phyloP scores from a whole-genome alignment of 2,113 vertebrate genomes.

The Macrotus californicus region DNA sequence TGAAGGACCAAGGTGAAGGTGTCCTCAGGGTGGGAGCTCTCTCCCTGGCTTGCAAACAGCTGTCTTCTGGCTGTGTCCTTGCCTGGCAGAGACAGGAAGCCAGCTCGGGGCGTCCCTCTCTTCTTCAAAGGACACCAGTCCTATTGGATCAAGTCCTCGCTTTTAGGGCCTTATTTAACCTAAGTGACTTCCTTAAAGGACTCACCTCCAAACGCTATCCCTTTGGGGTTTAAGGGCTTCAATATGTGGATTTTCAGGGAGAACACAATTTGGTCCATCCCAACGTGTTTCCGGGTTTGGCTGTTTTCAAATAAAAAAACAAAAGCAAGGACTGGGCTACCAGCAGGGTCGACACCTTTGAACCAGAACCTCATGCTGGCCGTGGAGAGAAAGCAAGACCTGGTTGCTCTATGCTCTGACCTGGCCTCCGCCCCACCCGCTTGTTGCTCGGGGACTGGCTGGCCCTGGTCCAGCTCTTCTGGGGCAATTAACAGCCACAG shows the following conservation, averaged over 20 bases:
- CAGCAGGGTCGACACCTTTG: not conserved
- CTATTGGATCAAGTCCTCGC: not conserved
- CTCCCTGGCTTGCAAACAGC: no score
- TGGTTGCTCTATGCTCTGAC: not conserved
- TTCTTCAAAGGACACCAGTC: not conserved
- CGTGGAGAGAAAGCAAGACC: not conserved
- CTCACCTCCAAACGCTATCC: not conserved
- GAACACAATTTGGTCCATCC: no score
- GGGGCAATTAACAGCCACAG: constrained; percentile 23
- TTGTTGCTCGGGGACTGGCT: not conserved
- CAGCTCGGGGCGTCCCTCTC: not conserved
- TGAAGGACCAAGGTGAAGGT: no score
- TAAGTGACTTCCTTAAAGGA: not conserved
- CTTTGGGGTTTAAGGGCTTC: not conserved
- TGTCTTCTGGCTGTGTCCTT: not conserved
- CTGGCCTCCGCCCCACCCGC: not conserved
- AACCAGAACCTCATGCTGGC: not conserved
- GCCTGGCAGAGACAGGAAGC: not conserved
- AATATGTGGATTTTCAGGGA: not conserved
- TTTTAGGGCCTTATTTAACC: not conserved
- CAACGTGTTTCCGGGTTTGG: not conserved
- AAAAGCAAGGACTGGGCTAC: not conserved
- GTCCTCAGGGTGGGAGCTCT: no score
- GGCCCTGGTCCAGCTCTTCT: not conserved
- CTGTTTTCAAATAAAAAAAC: not conserved